phyloP scores from a whole-genome alignment of 2,888 invertebrate genomes.

The Drosophila gaucha region DNA sequence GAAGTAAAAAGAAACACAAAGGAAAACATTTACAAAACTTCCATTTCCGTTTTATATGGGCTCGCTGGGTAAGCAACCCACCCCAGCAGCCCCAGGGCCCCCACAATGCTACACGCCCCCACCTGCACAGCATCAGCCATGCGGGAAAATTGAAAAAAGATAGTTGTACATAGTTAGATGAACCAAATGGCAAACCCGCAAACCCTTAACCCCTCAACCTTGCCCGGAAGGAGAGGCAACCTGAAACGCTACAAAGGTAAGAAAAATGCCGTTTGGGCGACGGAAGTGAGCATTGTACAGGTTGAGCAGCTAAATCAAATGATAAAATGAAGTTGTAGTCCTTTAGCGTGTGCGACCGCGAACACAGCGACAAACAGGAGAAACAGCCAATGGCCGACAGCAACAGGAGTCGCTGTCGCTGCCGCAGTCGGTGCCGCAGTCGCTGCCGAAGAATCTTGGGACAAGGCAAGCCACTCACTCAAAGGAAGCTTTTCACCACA shows the following conservation, averaged over 20 bases:
- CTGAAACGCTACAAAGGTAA: slow-evolving; percentile 45
- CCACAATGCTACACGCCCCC: background rate
- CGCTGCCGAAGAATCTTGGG: slow-evolving; percentile 50
- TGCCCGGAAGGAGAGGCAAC: slow-evolving; percentile 18
- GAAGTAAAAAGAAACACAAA: slow-evolving; percentile 69
- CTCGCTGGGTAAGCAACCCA: slow-evolving; percentile 23
- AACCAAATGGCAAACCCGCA: slow-evolving; percentile 46
- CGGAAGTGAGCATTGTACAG: slow-evolving; percentile 76
- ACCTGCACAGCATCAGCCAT: slow-evolving; percentile 39
- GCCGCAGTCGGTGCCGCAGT: background rate
- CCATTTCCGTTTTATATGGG: slow-evolving; percentile 82
- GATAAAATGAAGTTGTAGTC: slow-evolving; percentile 73
- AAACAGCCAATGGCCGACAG: slow-evolving; percentile 17
- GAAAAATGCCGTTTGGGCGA: slow-evolving; percentile 56
- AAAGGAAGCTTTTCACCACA: slow-evolving; percentile 52
- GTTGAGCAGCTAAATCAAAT: slow-evolving; percentile 76
- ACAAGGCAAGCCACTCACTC: slow-evolving; percentile 31
- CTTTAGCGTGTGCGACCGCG: slow-evolving; percentile 25
- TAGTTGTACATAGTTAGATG: slow-evolving; percentile 70
- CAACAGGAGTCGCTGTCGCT: slow-evolving; percentile 18
- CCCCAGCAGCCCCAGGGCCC: slow-evolving; percentile 21
- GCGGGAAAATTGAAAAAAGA: slow-evolving; percentile 79
- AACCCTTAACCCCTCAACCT: background rate
- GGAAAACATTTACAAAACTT: slow-evolving; percentile 83
- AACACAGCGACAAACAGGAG: slow-evolving; percentile 17